Evolutionary conservation across 2,888 invertebrate genomes (phyloP), one percentile per base, ranked within the genome.

Genomic region (Protula sp.): DNA sequence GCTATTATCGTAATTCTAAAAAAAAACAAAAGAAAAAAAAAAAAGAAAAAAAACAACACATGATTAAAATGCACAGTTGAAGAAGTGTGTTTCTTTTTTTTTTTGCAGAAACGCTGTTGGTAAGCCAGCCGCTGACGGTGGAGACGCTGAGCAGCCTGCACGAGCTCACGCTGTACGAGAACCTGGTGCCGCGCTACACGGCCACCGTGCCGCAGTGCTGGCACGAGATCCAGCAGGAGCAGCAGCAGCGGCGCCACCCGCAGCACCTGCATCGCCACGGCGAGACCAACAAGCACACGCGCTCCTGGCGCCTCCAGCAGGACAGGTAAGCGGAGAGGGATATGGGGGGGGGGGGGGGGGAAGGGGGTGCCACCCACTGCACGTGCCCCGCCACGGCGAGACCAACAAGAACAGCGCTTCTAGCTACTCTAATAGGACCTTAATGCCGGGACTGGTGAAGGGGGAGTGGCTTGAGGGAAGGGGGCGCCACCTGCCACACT

Each of bases 181-280:
- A 86, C 64, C 80, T 87, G 59, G 85, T 85, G 69, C 86, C 86
- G 0, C 83, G 87, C 0, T 94, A 91, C 78, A 88, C 90, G 57
- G 92, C 92, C 0, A 92, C 92, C 22, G 92, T 93, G 2, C 92
- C 94, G 0, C 89, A 92, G 2, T 94, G 93, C 80, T 94, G 94
- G 94, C 90, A 89, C 67, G 93, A 94, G 70, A 86, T 94, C 72
- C 91, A 93, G 70, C 93, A 93, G 66, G 92, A 92, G 3, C 92
- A 93, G 70, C 85, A 92, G 3, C 92, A 93, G 71, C 84, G 94
- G 24, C 87, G 91, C 45, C 91, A 93, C 78, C 91, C 93, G 1
- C 92, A 92, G 74, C 87, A 88, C 75, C 81, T 89, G 58, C 87
- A 87, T 74, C 85, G 85, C 60, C 84, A 84, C 48, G 84, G 85